Base-by-base conservation (phyloP, 2,888 invertebrate genomes). In the Heliothis peltigera region DNA sequence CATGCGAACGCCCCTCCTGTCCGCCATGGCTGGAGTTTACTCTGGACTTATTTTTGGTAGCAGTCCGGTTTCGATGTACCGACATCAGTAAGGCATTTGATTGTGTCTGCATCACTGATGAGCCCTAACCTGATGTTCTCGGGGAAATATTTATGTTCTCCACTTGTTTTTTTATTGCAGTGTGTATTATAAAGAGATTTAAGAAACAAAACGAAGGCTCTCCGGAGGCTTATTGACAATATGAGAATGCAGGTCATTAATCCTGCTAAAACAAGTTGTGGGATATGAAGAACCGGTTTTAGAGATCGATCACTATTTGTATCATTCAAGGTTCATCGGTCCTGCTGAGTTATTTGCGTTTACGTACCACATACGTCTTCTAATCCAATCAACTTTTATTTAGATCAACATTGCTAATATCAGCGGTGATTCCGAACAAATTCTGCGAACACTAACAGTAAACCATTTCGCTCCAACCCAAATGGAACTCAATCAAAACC, bases 1-100 rank as follows among this genome's bases (percentile, higher is more conserved):
- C 84, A 80, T 77, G 77, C 80, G 80, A 86, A 68, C 87, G 12
- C 75, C 81, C 80, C 51, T 19, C 63, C 88, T 56, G 79, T 78
- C 71, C 83, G 61, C 81, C 79, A 77, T 81, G 81, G 83, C 77
- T 80, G 78, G 56, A 80, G 74, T 84, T 81, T 76, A 80, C 77
- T 67, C 67, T 53, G 59, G 53, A 42, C 46, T 52, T 84, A 81
- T 84, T 81, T 82, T 84, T 71, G 78, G 80, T 70, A 47, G 51
- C 65, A 68, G 68, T 72, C 64, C 65, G 68, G 60, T 70, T 80
- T 71, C 42, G 46, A 63, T 64, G 62, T 63, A 57, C 62, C 57
- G 65, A 70, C 51, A 77, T 77, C 51, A 70, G 74, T 74, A 55
- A 72, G 62, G 64, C 80, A 67, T 79, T 81, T 72, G 70, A 75